Evolutionary conservation across 2,797 vertebrate species (phyloP), one percentile per base, ranked within the genome.

Genomic region (Argyrosomus regius): DNA sequence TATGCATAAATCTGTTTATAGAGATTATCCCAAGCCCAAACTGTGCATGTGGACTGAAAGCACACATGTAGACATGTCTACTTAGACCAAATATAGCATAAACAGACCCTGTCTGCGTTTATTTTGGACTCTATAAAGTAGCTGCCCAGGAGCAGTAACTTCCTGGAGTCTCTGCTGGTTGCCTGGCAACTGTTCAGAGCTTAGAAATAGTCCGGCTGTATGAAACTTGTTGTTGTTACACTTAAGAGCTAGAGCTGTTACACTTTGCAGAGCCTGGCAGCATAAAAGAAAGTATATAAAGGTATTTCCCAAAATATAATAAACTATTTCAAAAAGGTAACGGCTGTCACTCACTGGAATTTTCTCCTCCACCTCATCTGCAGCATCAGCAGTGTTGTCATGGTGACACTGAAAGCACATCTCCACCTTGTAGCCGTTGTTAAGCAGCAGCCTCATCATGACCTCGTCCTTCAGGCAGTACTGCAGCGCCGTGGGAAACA

Each of bases 381-480:
- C 17, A 9, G 20, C 28, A 16, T 59, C 28, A 6, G 87, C 87
- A 14, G 88, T 53, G 85, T 91, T 76, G 39, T 95, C 94, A 39
- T 97, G 97, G 87, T 88, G 87, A 82, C 97, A 99, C 28, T 89
- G 90, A 87, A 98, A 98, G 88, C 96, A 98, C 28, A 89, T 92
- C 31, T 95, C 93, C 60, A 92, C 96, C 2, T 93, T 83, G 43
- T 96, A 98, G 28, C 97, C 97, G 0, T 94, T 88, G 84, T 96
- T 97, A 56, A 98, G 94, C 86, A 99, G 82, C 81, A 98, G 90
- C 52, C 96, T 93, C 92, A 98, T 95, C 97, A 98, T 98, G 17
- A 92, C 92, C 82, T 97, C 96, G 3, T 98, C 96, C 26, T 94
- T 96, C 28, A 98, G 89, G 64, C 96, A 96, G 57, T 98, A 99